Percentiles rank a stretch among this genome's conserved stretches.
Evolutionary conservation across 2,888 invertebrate species (phyloP).

Genomic region (Atethmia centrago): DNA sequence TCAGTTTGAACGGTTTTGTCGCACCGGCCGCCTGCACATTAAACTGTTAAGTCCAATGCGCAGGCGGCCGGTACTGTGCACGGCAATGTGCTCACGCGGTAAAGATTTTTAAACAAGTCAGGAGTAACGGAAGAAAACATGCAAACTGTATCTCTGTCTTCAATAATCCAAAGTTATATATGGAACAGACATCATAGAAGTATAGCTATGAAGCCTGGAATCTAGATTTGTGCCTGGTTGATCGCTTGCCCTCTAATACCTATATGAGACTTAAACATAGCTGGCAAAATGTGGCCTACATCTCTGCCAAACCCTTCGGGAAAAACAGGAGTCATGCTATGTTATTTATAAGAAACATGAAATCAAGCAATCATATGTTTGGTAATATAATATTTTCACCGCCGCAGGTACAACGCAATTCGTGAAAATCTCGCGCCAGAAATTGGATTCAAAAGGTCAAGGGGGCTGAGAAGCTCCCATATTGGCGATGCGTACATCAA

Average conservation of each 20-base stretch:
- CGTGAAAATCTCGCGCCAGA: constrained; percentile 22
- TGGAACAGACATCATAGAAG: not conserved
- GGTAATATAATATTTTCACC: constrained; percentile 42
- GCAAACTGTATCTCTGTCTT: not conserved
- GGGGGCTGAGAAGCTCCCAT: constrained; percentile 27
- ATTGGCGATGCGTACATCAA: constrained; percentile 49
- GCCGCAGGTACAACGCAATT: constrained; percentile 16
- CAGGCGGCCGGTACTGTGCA: too few relatives aligned
- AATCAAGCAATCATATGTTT: constrained; percentile 18
- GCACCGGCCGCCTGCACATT: not conserved
- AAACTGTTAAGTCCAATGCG: too few relatives aligned
- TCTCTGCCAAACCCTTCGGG: not conserved
- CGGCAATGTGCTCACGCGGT: not conserved
- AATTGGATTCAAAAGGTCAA: constrained; percentile 55
- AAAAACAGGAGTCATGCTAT: not conserved
- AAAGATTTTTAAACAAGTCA: not conserved
- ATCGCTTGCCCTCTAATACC: too few relatives aligned
- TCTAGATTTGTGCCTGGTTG: not conserved
- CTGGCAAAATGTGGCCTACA: not conserved
- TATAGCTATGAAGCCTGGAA: not conserved
- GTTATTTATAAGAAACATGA: not conserved
- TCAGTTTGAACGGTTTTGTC: not conserved
- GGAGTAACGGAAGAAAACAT: not conserved
- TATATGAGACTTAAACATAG: not conserved
- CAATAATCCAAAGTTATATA: not conserved